phyloP scores from a whole-genome alignment of 2,888 invertebrate genomes.

The Spodoptera picta region DNA sequence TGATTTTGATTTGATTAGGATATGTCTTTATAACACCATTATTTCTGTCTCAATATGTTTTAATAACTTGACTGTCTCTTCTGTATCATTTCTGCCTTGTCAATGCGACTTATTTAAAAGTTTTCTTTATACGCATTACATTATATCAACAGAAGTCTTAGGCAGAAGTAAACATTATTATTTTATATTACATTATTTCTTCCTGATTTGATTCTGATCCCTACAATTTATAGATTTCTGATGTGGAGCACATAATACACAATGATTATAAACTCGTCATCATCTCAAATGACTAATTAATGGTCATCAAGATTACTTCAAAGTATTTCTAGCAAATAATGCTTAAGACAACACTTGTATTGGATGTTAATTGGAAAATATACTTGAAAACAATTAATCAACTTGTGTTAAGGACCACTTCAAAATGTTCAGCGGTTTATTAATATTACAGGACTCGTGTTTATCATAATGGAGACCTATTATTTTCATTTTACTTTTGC shows the following conservation, averaged over 20 bases:
- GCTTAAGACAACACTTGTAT: constrained; percentile 6
- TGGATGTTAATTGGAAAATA: constrained; percentile 8
- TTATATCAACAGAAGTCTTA: too few relatives aligned
- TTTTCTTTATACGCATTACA: too few relatives aligned
- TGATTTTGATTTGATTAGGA: constrained; percentile 55
- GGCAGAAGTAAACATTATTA: too few relatives aligned
- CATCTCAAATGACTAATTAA: neutral
- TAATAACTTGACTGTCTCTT: neutral
- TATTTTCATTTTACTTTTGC: too few relatives aligned
- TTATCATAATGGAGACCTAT: too few relatives aligned
- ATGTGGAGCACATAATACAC: neutral
- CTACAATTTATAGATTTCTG: neutral
- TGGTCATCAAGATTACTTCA: constrained; percentile 7
- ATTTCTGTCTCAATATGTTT: constrained; percentile 2
- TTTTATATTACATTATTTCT: too few relatives aligned
- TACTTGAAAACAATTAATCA: constrained; percentile 11
- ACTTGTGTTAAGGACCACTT: constrained; percentile 1
- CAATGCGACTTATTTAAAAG: too few relatives aligned
- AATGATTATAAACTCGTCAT: neutral
- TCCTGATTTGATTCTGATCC: too few relatives aligned
- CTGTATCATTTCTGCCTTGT: too few relatives aligned
- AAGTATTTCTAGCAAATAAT: constrained; percentile 29
- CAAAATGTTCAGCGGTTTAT: too few relatives aligned
- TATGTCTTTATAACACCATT: constrained; percentile 41
- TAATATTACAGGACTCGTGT: too few relatives aligned